Percentiles rank a stretch among this genome's conserved stretches.
Evolutionary conservation across 2,113 vertebrate genomes (phyloP).

Genomic region (Oostethus manadensis): DNA sequence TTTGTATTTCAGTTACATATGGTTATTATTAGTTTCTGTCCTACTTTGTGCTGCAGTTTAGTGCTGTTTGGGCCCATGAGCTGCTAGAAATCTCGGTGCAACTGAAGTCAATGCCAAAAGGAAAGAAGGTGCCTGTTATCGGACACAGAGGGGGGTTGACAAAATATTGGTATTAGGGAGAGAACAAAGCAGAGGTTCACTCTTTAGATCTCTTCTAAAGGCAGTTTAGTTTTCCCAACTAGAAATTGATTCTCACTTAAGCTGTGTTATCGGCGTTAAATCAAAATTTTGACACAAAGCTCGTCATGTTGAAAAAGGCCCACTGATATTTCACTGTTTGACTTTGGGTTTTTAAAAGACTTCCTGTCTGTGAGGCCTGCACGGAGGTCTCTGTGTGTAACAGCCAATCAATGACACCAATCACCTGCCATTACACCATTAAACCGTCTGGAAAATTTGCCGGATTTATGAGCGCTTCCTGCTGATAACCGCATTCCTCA

Average conservation of each 20-base stretch:
- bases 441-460: conserved; percentile 1
- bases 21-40: background rate
- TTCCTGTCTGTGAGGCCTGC: background rate
- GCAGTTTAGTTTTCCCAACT: background rate
- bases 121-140: conserved; percentile 1
- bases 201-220: background rate
- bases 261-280: background rate
- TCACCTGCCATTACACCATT: conserved; percentile 1
- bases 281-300: background rate
- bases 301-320: no score
- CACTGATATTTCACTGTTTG: background rate
- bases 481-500: background rate
- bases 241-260: background rate
- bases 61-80: background rate
- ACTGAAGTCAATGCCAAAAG: background rate
- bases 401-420: conserved; percentile 5
- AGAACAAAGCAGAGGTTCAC: background rate
- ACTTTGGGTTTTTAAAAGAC: background rate
- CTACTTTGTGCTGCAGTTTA: background rate
- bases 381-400: background rate
- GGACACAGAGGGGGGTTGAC: background rate
- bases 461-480: conserved; percentile 6
- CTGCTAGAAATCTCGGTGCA: background rate
- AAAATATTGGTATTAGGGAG: background rate
- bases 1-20: background rate